Evolutionary conservation across 2,888 invertebrate genomes (phyloP), one percentile per base, ranked within the genome.

Genomic region (Agrilus biguttatus): DNA sequence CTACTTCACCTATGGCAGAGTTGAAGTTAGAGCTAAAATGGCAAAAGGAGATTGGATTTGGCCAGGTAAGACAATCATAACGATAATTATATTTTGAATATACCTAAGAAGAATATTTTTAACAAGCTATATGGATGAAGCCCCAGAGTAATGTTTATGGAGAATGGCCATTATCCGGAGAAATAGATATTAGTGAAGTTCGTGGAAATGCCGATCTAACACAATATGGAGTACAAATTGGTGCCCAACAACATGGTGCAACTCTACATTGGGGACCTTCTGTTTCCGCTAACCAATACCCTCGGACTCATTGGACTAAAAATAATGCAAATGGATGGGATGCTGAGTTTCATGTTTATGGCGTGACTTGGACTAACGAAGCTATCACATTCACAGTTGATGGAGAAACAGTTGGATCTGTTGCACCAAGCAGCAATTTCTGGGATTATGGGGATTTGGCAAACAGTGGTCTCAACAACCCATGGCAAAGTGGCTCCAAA

Each of bases 21-120:
- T 81, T 14, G 78, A 78, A 59, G 71, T 78, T 7, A 66, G 75
- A 41, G 82, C 81, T 2, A 78, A 77, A 59, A 65, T 79, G 67
- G 81, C 83, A 2, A 67, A 72, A 33, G 83, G 83, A 14, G 82
- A 83, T 60, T 82, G 82, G 82, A 57, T 81, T 6, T 81, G 80
- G 73, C 74, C 74, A 50, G 62, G 61, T 61, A 52, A 47, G n/a
- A 28, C 2, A n/a, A n/a, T n/a, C n/a, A n/a, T n/a, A n/a, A n/a
- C n/a, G n/a, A n/a, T n/a, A n/a, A 28, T 14, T 2, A 8, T 33
- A 44, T 40, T n/a, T n/a, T n/a, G n/a, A 37, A 28, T 17, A 38
- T 36, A 3, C 8, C 3, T 4, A 17, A 3, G 17, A 17, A 17
- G 3, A 4, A 17, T n/a, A 8, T 8, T 36, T 8, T 34, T 3